phyloP scores from a whole-genome alignment of 2,888 invertebrate genomes.

The Drosophila melanosoma region DNA sequence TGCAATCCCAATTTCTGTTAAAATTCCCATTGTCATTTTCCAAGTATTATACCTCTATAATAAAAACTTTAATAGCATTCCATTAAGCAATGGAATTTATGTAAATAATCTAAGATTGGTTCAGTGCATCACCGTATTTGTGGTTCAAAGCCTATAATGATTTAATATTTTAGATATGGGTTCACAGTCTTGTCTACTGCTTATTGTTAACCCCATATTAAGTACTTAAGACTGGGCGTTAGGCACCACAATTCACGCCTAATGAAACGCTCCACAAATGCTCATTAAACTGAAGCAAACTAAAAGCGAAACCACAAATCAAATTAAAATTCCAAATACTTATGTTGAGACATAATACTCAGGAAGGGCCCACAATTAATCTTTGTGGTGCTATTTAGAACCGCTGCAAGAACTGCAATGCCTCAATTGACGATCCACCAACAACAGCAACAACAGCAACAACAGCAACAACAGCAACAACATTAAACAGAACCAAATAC shows the following conservation, averaged over 20 bases:
- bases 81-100: constrained; percentile 2
- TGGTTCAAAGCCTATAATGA: constrained; percentile 50
- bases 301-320: constrained; percentile 68
- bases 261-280: constrained; percentile 63
- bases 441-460: constrained; percentile 24
- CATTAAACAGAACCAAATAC: constrained; percentile 2
- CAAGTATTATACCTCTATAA: not conserved
- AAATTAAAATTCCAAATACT: constrained; percentile 72
- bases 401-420: constrained; percentile 51
- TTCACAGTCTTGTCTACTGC: not conserved
- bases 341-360: constrained; percentile 44
- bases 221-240: constrained; percentile 65
- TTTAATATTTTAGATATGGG: constrained; percentile 33
- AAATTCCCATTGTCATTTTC: not conserved
- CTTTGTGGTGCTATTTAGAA: constrained; percentile 54
- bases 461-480: constrained; percentile 18
- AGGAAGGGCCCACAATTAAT: constrained; percentile 37
- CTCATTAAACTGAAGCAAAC: constrained; percentile 46
- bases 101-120: constrained; percentile 1
- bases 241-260: constrained; percentile 65
- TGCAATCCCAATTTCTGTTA: not conserved
- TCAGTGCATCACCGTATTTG: not conserved
- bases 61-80: not conserved
- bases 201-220: constrained; percentile 56
- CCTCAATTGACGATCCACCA: constrained; percentile 39